phyloP scores from a whole-genome alignment of 1,140 invertebrate species.

The Brachionus paranguensis region DNA sequence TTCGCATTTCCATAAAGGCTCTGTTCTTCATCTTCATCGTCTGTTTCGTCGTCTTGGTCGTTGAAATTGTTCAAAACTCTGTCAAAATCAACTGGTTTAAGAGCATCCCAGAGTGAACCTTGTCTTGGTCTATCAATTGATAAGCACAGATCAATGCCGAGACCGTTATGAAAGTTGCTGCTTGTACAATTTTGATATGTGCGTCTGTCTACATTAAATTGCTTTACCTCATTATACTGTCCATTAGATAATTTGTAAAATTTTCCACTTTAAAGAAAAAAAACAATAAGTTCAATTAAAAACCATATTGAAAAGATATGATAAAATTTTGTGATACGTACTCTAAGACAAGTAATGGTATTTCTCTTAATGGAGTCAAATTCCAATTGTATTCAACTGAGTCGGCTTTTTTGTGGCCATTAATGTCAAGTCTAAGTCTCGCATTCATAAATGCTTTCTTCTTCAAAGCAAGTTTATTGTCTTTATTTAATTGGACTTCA shows the following conservation, averaged over 20 bases:
- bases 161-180: neutral
- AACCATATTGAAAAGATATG: too few species aligned
- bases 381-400: conserved; percentile 17
- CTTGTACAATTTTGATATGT: neutral
- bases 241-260: conserved; percentile 28
- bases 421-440: conserved; percentile 4
- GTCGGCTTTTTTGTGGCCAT: neutral
- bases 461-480: conserved; percentile 2
- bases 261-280: conserved; percentile 20
- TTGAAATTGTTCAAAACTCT: neutral
- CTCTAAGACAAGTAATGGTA: conserved; percentile 17
- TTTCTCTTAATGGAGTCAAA: conserved; percentile 11
- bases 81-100: conserved; percentile 15
- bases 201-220: neutral
- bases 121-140: neutral
- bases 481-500: conserved; percentile 30
- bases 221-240: conserved; percentile 11
- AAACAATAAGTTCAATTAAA: neutral
- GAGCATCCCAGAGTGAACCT: neutral
- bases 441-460: conserved; percentile 27
- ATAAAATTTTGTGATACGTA: neutral
- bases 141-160: conserved; percentile 18
- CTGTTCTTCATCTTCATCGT: neutral
- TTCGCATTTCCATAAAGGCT: neutral
- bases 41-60: conserved; percentile 22